These are phyloP conservation scores for Anoplolepis gracilipes DNA, from an alignment of 1,140 invertebrate species.

Conservation along the genomic window DNA sequence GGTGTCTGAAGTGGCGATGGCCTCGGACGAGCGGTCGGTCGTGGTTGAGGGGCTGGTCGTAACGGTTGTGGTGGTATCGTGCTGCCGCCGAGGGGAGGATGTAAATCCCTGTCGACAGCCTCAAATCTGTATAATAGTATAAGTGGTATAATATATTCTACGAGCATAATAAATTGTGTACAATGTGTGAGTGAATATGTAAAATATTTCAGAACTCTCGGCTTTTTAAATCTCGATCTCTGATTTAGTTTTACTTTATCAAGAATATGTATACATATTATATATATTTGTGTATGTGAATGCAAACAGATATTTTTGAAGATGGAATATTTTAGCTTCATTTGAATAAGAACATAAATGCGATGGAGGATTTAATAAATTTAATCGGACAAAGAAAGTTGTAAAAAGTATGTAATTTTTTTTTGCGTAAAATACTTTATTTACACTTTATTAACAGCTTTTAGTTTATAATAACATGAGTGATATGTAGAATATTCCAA, in stretches of 20 bases:
- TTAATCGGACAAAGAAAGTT: too few species aligned
- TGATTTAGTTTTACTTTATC: too few species aligned
- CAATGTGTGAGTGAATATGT: too few species aligned
- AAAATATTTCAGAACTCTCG: too few species aligned
- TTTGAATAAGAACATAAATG: too few species aligned
- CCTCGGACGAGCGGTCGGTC: slow-evolving; percentile 80
- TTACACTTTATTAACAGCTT: neutral
- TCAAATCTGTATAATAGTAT: slow-evolving; percentile 79
- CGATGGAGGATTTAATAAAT: too few species aligned
- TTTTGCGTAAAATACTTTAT: neutral
- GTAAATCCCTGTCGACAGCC: slow-evolving; percentile 82
- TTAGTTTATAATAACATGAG: neutral
- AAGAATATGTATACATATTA: too few species aligned
- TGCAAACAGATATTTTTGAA: too few species aligned
- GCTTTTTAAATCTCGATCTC: too few species aligned
- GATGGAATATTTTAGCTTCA: too few species aligned
- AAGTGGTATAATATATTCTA: neutral
- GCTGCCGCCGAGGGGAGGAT: slow-evolving; percentile 77
- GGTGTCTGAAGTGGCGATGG: slow-evolving; percentile 81
- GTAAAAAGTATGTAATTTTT: neutral
- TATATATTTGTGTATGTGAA: too few species aligned
- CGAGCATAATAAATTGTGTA: neutral
- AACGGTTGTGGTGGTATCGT: slow-evolving; percentile 87
- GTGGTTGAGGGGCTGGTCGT: slow-evolving; percentile 85
- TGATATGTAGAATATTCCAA: neutral